A percentile compares a stretch with the other conserved stretches of the same genome.
phyloP scores from a whole-genome alignment of 2,113 vertebrate genomes.

The Pithys albifrons region DNA sequence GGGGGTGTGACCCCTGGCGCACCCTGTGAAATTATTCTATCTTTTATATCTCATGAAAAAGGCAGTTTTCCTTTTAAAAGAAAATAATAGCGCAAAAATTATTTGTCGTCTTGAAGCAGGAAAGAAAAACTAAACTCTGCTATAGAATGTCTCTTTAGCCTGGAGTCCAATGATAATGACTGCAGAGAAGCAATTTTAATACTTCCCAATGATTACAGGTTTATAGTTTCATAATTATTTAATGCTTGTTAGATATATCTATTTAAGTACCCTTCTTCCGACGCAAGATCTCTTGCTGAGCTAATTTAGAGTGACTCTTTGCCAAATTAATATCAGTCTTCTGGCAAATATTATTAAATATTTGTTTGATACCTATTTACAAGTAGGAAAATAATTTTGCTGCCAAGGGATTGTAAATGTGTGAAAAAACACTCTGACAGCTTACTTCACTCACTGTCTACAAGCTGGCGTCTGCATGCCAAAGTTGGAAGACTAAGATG shows the following conservation, averaged over 20 bases:
- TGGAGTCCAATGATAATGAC: background rate
- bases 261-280: slow-evolving; percentile 19
- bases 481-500: slow-evolving; percentile 90
- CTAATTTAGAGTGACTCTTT: slow-evolving; percentile 57
- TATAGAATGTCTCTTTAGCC: background rate
- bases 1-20: background rate
- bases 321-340: slow-evolving; percentile 77
- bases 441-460: slow-evolving; percentile 83
- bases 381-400: slow-evolving; percentile 79
- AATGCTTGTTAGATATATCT: slow-evolving; percentile 54
- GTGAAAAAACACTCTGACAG: slow-evolving; percentile 77
- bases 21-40: background rate
- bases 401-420: slow-evolving; percentile 77
- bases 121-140: background rate
- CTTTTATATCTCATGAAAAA: background rate
- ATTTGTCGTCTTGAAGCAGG: background rate
- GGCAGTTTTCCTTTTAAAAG: background rate
- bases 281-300: slow-evolving; percentile 55
- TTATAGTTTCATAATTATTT: slow-evolving; percentile 55
- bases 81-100: background rate
- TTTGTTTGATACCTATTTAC: slow-evolving; percentile 82
- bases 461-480: slow-evolving; percentile 70
- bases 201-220: slow-evolving; percentile 37
- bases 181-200: slow-evolving; percentile 19
- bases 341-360: slow-evolving; percentile 80